A percentile compares a stretch with the other conserved stretches of the same genome.
Conservation (phyloP, 2,797 vertebrate species). For the Manis javanica region DNA sequence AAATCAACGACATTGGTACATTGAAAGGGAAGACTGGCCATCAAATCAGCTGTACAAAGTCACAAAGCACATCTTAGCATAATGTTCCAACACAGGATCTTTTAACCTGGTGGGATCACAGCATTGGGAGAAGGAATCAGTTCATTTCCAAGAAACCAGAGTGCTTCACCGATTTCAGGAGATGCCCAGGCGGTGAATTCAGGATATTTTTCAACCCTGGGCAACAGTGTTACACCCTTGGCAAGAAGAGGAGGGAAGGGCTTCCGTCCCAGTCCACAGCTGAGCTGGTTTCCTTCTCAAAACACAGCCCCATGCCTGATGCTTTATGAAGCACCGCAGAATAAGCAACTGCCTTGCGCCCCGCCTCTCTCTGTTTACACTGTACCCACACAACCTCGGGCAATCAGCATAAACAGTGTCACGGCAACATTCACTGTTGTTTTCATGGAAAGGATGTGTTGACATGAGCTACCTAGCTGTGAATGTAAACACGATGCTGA, state of each 20-base stretch:
- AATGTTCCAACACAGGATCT: neutral
- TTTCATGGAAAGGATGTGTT: constrained; percentile 63
- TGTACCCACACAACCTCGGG: neutral
- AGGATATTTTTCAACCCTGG: neutral
- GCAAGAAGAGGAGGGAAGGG: too few species aligned
- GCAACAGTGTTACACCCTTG: too few species aligned
- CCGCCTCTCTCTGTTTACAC: constrained; percentile 6
- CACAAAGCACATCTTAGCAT: neutral
- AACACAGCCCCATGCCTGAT: neutral
- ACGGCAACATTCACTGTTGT: neutral
- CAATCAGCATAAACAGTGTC: constrained; percentile 14
- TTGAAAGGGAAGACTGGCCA: neutral
- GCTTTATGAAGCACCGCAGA: neutral
- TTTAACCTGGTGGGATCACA: neutral
- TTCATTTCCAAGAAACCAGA: neutral
- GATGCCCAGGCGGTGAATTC: neutral
- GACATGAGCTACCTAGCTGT: constrained; percentile 69
- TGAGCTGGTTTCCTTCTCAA: neutral
- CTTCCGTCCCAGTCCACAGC: fast-evolving
- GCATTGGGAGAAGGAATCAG: neutral
- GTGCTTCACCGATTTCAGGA: neutral
- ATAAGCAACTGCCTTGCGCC: neutral
- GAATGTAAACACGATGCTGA: constrained; percentile 66
- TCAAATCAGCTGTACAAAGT: neutral
- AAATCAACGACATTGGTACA: neutral